A percentile compares a stretch with the other conserved stretches of the same genome.
Evolutionary conservation across 2,888 invertebrate species (phyloP).

Genomic region (Liodrosophila aerea): DNA sequence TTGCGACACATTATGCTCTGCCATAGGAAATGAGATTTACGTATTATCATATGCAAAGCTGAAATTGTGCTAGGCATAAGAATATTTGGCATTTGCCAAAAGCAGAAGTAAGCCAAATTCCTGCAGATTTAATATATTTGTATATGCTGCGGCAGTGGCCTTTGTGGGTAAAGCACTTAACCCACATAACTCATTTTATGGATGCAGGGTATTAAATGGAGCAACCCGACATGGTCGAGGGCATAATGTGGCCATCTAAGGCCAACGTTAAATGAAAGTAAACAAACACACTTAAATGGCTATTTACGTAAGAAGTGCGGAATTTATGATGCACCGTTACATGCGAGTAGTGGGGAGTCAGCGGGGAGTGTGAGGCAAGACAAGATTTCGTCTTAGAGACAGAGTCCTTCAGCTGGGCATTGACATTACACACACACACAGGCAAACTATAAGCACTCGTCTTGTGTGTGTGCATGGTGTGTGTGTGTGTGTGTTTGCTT

Average conservation of each 20-base stretch:
- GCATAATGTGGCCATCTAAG: slow-evolving; percentile 39
- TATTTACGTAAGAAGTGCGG: slow-evolving; percentile 74
- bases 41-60: no score
- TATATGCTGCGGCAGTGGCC: no score
- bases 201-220: neutral
- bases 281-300: slow-evolving; percentile 54
- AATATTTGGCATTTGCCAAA: no score
- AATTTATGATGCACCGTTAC: slow-evolving; percentile 63
- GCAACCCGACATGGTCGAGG: neutral
- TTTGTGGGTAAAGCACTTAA: neutral
- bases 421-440: slow-evolving; percentile 53
- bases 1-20: neutral
- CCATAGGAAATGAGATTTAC: no score
- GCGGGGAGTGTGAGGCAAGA: neutral
- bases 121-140: no score
- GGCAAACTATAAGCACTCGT: slow-evolving; percentile 31
- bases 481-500: slow-evolving; percentile 23
- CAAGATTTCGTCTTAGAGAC: slow-evolving; percentile 12
- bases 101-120: no score
- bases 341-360: slow-evolving; percentile 27
- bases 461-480: slow-evolving; percentile 11
- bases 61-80: no score
- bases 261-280: slow-evolving; percentile 58
- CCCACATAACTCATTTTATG: no score
- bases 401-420: slow-evolving; percentile 51